Evolutionary conservation across 2,797 vertebrate genomes (phyloP), one percentile per base, ranked within the genome.

Genomic region (Pseudopleuronectes americanus): DNA sequence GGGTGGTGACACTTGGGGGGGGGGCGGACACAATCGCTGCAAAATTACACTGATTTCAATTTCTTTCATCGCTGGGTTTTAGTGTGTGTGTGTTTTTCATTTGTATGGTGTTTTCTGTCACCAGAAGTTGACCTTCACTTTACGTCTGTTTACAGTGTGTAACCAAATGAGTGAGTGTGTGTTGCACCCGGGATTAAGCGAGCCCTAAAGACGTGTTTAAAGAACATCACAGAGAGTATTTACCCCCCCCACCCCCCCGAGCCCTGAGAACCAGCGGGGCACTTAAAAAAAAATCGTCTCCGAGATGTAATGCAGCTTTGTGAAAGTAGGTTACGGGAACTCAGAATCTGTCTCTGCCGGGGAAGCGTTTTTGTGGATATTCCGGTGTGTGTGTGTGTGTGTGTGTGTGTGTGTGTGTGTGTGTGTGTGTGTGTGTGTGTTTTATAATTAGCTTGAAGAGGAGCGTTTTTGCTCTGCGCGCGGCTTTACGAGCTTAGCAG

Each of bases 291-390:
- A 8, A 52, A 26, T 3, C 26, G 2, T 21, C 19, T 36, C 38
- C 3, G 12, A 53, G 57, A 66, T 47, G 31, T 45, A 61, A 52
- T 12, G 0, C 55, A 23, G 59, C 26, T 68, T 79, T 77, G 62
- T 59, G 16, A 78, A 87, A 81, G 22, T 82, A 79, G 84, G 84
- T 85, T 86, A 81, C 1, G 60, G 47, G 74, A 84, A 67, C 65
- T 76, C 62, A 33, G 48, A 77, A 31, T 55, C 71, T 64, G 22
- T 75, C 68, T 80, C 57, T 54, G 55, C 55, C 1, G 2, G 57
- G 22, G 61, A 79, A 67, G 49, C 53, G 49, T 70, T 80, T 80
- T 79, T 36, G 62, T 66, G 1, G 61, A 54, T 63, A 23, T 76
- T n/a, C n/a, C n/a, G n/a, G n/a, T n/a, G n/a, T n/a, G 16, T 4